Evolutionary conservation across 2,113 vertebrate species (phyloP), one percentile per base, ranked within the genome.

Genomic region (Otocyon megalotis): DNA sequence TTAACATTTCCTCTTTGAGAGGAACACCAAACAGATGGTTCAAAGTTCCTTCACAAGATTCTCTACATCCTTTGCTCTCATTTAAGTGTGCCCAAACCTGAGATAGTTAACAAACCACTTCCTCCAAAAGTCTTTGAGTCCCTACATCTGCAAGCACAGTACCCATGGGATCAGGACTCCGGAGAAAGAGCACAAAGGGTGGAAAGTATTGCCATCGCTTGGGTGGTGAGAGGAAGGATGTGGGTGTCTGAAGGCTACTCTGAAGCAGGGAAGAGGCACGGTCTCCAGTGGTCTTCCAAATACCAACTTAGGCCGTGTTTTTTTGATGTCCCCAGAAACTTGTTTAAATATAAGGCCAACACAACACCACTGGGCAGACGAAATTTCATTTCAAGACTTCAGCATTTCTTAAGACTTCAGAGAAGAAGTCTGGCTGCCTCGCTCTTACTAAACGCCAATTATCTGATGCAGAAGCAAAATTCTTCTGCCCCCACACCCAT

Each of bases 171-270:
- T 80, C 84, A 54, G 69, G 60, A 69, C 76, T 53, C n/a, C 43
- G 84, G 53, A 94, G 71, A 88, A 90, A 87, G 1, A 83, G 77
- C 0, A 0, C 37, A 98, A 97, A 96, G 83, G 35, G 90, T 98
- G 98, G 95, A 97, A 98, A 98, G 93, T 84, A 94, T 67, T 86
- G 93, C 90, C 81, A 95, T 96, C 96, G 86, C 90, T 92, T 71
- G 14, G 71, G 94, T 91, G n/a, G 85, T 95, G 89, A 95, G 96
- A 98, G 98, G 98, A 98, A 99, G 98, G 98, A 98, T 98, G 98
- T 98, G 97, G 98, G 97, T 90, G 90, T 98, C 94, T 96, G 80
- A 95, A 97, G 97, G 80, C 97, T 97, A 93, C 95, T 93, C 56
- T 93, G 95, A 97, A 97, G 95, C 89, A 98, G 97, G 95, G 97